Conservation (phyloP, 2,797 vertebrate species). For the Diplodus sargus region DNA sequence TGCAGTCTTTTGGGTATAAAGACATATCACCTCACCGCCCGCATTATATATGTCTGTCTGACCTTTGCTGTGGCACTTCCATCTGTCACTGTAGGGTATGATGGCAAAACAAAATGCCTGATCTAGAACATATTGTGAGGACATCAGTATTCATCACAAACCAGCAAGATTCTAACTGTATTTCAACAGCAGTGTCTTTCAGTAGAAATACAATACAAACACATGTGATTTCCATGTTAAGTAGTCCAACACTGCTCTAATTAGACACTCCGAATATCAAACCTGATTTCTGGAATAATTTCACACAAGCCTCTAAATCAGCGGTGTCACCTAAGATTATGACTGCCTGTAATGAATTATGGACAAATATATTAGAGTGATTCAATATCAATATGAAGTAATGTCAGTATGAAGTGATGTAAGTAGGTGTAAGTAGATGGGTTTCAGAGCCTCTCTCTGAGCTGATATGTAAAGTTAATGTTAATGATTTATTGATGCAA, state of each 20-base stretch:
- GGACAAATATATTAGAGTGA: neutral
- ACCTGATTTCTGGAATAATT: neutral
- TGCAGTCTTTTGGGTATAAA: slow-evolving; percentile 11
- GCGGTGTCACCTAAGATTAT: neutral
- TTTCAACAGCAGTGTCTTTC: neutral
- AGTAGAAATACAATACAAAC: neutral
- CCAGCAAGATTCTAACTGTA: neutral
- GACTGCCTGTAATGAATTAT: slow-evolving; percentile 5
- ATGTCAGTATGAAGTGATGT: slow-evolving; percentile 20
- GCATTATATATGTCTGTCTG: slow-evolving; percentile 50
- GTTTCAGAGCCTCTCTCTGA: slow-evolving; percentile 6
- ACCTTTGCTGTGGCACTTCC: slow-evolving; percentile 46
- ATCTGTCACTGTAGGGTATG: slow-evolving; percentile 32
- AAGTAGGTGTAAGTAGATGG: slow-evolving; percentile 8
- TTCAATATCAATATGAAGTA: slow-evolving; percentile 11
- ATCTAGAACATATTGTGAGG: slow-evolving; percentile 3
- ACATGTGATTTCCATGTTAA: slow-evolving; percentile 4
- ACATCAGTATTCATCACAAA: slow-evolving; percentile 28
- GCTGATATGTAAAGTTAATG: neutral
- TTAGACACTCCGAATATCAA: slow-evolving; percentile 6
- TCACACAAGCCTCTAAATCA: neutral
- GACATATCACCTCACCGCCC: slow-evolving; percentile 26
- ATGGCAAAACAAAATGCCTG: slow-evolving; percentile 14
- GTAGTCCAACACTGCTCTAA: neutral
- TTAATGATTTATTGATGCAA: slow-evolving; percentile 26